phyloP scores from a whole-genome alignment of 2,888 invertebrate species.

The Microplitis manilae region DNA sequence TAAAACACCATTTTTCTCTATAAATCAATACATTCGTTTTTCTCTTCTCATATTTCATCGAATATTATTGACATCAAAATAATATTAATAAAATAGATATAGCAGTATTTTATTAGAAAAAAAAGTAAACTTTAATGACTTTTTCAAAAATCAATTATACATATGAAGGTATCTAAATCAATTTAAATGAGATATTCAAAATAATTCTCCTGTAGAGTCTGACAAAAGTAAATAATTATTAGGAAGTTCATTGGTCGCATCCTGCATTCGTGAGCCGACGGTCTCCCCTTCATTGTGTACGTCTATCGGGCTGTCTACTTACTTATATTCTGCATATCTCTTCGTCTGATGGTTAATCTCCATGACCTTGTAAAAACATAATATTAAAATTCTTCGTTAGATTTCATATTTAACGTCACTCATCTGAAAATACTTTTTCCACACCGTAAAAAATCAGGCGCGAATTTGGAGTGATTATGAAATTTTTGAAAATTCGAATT shows the following conservation, averaged over 20 bases:
- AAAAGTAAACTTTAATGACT: background rate
- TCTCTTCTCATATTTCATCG: too few relatives aligned
- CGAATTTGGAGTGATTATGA: too few relatives aligned
- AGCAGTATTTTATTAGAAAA: background rate
- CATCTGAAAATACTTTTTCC: background rate
- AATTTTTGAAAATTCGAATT: too few relatives aligned
- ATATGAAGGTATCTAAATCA: background rate
- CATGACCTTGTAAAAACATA: background rate
- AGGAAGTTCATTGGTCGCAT: constrained; percentile 68
- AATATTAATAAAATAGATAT: too few relatives aligned
- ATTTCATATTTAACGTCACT: background rate
- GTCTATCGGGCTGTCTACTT: constrained; percentile 57
- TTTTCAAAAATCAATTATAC: background rate
- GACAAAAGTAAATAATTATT: constrained; percentile 70
- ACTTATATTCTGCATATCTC: background rate
- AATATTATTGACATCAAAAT: too few relatives aligned
- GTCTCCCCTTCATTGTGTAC: constrained; percentile 53
- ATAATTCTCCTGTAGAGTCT: constrained; percentile 53
- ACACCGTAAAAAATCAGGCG: background rate
- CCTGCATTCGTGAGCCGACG: constrained; percentile 62
- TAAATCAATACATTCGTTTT: too few relatives aligned
- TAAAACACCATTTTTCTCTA: too few relatives aligned
- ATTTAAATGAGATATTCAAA: constrained; percentile 8
- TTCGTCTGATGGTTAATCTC: background rate
- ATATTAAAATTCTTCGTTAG: background rate